Percentiles rank a stretch among this genome's conserved stretches.
Evolutionary conservation across 2,888 invertebrate species (phyloP).

Genomic region (Oegoconia quadripuncta): DNA sequence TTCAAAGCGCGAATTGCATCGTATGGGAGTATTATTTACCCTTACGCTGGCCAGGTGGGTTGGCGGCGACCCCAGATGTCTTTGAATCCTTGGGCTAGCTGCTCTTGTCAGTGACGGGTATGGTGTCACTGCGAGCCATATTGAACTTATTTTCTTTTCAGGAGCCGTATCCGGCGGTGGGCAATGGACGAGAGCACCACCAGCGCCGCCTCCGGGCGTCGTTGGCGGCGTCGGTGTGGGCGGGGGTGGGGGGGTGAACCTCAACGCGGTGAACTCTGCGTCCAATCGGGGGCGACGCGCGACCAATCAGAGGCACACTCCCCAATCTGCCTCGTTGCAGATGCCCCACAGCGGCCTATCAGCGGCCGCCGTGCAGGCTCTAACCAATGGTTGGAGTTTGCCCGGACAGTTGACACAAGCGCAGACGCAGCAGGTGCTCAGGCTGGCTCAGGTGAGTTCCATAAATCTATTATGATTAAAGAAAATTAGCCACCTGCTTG

Average conservation of each 20-base stretch:
- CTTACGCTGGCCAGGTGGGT: too few species aligned
- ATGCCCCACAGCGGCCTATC: slow-evolving; percentile 62
- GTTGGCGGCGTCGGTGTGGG: slow-evolving; percentile 42
- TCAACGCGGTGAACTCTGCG: slow-evolving; percentile 43
- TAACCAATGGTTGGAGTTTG: slow-evolving; percentile 58
- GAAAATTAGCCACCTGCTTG: too few species aligned
- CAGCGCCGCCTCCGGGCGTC: slow-evolving; percentile 81
- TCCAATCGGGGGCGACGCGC: slow-evolving; percentile 56
- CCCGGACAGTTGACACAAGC: slow-evolving; percentile 62
- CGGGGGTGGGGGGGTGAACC: slow-evolving; percentile 29
- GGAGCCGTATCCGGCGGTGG: slow-evolving; percentile 76
- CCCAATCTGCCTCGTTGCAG: slow-evolving; percentile 54
- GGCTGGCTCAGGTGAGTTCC: slow-evolving; percentile 66
- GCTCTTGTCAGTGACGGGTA: too few species aligned
- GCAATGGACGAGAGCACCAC: slow-evolving; percentile 89
- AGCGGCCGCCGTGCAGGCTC: slow-evolving; percentile 64
- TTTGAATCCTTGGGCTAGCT: too few species aligned
- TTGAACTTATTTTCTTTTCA: slow-evolving; percentile 20
- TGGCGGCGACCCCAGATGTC: too few species aligned
- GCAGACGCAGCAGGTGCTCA: slow-evolving; percentile 73
- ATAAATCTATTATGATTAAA: too few species aligned
- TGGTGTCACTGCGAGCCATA: too few species aligned
- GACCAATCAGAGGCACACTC: slow-evolving; percentile 48
- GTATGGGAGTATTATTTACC: too few species aligned
- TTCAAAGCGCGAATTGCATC: too few species aligned